Percentiles rank a stretch among this genome's conserved stretches.
These are phyloP conservation scores for Coracias cyanogaster DNA, from an alignment of 2,797 vertebrate genomes.

Conservation along the genomic window DNA sequence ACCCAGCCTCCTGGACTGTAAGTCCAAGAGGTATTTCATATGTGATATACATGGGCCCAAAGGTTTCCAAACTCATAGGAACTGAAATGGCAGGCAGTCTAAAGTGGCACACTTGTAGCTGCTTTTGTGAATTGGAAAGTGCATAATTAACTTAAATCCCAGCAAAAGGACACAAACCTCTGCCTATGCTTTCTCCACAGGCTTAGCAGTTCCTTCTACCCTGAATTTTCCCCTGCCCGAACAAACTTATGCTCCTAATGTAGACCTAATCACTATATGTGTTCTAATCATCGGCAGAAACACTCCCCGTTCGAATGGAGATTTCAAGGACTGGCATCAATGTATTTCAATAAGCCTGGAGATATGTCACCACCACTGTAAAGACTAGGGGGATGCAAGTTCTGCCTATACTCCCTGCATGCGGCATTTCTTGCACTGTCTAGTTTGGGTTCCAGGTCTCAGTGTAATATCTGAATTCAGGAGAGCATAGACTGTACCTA, in stretches of 20 bases:
- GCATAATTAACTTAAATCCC: background rate
- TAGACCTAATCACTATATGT: background rate
- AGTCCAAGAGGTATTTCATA: background rate
- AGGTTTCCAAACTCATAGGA: background rate
- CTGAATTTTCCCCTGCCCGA: background rate
- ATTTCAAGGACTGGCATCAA: background rate
- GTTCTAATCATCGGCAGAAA: background rate
- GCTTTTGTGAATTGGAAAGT: background rate
- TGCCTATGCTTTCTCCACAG: background rate
- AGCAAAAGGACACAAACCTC: background rate
- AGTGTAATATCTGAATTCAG: background rate
- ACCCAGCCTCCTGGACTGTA: background rate
- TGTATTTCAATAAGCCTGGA: background rate
- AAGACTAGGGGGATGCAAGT: background rate
- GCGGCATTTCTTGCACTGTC: background rate
- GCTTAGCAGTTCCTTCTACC: background rate
- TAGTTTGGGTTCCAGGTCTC: background rate
- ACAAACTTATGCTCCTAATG: background rate
- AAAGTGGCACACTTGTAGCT: background rate
- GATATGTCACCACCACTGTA: background rate
- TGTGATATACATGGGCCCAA: background rate
- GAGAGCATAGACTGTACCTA: background rate
- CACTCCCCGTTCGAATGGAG: background rate
- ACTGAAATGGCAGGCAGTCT: background rate
- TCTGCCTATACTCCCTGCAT: background rate